Evolutionary conservation across 2,888 invertebrate genomes (phyloP), one percentile per base, ranked within the genome.

Genomic region (Mythimna loreyi): DNA sequence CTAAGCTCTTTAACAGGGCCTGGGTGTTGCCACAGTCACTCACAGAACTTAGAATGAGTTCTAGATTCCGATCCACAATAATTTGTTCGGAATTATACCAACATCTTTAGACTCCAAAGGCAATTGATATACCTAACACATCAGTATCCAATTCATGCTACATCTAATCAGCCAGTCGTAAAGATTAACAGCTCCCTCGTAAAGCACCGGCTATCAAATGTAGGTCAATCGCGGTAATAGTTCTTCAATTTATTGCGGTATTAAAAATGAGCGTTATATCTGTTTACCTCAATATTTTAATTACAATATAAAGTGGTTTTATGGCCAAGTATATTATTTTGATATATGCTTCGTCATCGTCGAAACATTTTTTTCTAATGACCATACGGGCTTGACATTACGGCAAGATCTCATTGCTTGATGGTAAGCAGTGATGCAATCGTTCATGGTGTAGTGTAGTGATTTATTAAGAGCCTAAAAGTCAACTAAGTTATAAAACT

Each of bases 161-260:
- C 55, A 65, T 60, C 40, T 69, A 73, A 79, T 83, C 67, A 81
- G 64, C 43, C 59, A 47, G 63, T 62, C 60, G 53, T 81, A 75
- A 81, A 78, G 53, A 75, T 75, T 71, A 58, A 63, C 74, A 45
- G 49, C 55, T 70, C 50, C 63, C 62, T 76, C 78, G 67, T 80
- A 74, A 81, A 74, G 59, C 64, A 55, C 28, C 21, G 4, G 30
- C 64, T 67, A 69, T 67, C 63, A 64, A 71, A 81, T 64, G 70
- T 78, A 80, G 83, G 80, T 76, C 75, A 83, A 72, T 75, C 61
- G 73, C 63, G 30, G 67, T 60, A 67, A 66, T 61, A 58, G 60
- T 71, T 56, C 49, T 50, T 36, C 66, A 67, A 70, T 72, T 68
- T 62, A 80, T 67, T 62, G 28, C 53, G 11, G 45, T 64, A 72